A percentile compares a stretch with the other conserved stretches of the same genome.
phyloP scores from a whole-genome alignment of 2,797 vertebrate genomes.

The Sandelia bainsii region DNA sequence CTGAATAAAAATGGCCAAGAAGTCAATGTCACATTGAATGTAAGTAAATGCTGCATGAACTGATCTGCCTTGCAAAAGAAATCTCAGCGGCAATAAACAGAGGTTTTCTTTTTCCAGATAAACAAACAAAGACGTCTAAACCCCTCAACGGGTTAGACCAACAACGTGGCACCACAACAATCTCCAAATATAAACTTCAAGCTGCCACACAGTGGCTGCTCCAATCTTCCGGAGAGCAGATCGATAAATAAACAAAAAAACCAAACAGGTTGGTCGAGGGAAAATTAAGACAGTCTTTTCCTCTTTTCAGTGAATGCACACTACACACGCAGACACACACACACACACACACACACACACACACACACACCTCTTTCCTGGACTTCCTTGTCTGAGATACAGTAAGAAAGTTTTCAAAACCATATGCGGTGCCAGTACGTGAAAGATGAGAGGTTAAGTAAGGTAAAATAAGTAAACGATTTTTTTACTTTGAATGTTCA shows the following conservation, averaged over 20 bases:
- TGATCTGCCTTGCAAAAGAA: not conserved
- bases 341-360: slow-evolving; percentile 46
- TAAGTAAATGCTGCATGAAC: not conserved
- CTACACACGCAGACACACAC: slow-evolving; percentile 48
- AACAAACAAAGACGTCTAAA: slow-evolving; percentile 68
- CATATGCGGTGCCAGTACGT: slow-evolving; percentile 44
- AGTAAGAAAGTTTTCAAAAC: slow-evolving; percentile 70
- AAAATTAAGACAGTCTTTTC: slow-evolving; percentile 70
- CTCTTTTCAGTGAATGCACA: slow-evolving; percentile 60
- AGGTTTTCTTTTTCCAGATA: slow-evolving; percentile 46
- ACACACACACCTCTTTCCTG: slow-evolving; percentile 55
- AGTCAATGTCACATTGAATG: slow-evolving; percentile 5
- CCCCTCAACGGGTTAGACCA: slow-evolving; percentile 57
- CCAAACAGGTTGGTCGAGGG: slow-evolving; percentile 60
- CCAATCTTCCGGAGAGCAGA: slow-evolving; percentile 59
- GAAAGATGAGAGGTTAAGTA: slow-evolving; percentile 21
- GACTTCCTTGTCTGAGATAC: slow-evolving; percentile 74
- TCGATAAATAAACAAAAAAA: slow-evolving; percentile 57
- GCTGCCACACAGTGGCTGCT: slow-evolving; percentile 59
- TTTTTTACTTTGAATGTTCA: not conserved
- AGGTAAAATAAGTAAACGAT: slow-evolving; percentile 7
- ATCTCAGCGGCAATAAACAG: slow-evolving; percentile 34
- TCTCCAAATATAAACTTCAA: slow-evolving; percentile 66
- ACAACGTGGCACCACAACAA: slow-evolving; percentile 48
- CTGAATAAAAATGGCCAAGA: slow-evolving; percentile 15